Base-by-base conservation (phyloP, 35 echinoderm and acorn worm species). In the Strongylocentrotus purpuratus region DNA sequence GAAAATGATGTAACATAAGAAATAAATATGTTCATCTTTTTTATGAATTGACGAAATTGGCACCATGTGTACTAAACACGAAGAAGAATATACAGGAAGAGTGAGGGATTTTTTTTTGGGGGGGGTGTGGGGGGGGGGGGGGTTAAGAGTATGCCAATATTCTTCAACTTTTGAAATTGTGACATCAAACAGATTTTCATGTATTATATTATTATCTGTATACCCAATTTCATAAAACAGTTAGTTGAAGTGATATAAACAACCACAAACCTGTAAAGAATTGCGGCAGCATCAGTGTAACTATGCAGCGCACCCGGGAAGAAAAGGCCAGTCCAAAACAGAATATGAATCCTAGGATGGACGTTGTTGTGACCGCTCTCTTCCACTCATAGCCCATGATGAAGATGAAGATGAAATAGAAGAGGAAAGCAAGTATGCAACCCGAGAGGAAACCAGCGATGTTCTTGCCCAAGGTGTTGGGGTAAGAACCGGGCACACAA, bases 241-340 rank as follows among this genome's bases (percentile, higher is more conserved):
- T 0, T 78, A 22, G 10, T 55, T 55, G 50, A 55, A 55, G 20
- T 78, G 65, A n/a, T 78, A 18, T 6, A 8, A n/a, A 78, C 65
- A 78, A 1, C 28, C 65, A 89, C 50, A 41, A 71, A 99, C 98
- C 95, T 94, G 98, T 96, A 94, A 99, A 99, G 33, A 99, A 87
- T 85, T 93, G 94, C 2, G 98, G 98, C 8, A 97, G 31, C 96
- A 97, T 99, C 15, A 99, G 95, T 47, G 96, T 88, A 33, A 96
- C 70, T 31, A 99, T 47, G 52, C 96, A 99, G 10, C 98, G 94
- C 11, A 97, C 60, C 32, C 85, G n/a, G 15, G 31, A 85, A 32
- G 96, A 96, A 90, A 99, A 99, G 22, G 98, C 98, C 90, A 99
- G 32, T 25, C 98, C 98, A 47, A 99, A 99, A 31, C 96, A 95